Evolutionary conservation across 2,113 vertebrate species (phyloP).

Genomic region (Cebus imitator): DNA sequence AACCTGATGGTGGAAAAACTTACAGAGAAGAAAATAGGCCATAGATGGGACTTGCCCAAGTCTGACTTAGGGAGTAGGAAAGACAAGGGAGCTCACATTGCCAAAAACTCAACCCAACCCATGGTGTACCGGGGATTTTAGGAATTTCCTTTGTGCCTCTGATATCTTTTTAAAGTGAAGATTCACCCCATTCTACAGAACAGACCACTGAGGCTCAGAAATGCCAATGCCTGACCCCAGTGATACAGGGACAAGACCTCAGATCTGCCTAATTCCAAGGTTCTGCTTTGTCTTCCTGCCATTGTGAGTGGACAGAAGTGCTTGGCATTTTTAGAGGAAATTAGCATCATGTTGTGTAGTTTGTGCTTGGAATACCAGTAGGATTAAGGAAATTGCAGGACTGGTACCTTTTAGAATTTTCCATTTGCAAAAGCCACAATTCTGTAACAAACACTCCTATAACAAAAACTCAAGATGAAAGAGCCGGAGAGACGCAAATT

Average conservation of each 20-base stretch:
- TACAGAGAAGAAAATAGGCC: neutral
- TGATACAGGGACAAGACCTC: neutral
- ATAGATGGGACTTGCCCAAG: neutral
- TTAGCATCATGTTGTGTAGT: neutral
- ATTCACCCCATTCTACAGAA: neutral
- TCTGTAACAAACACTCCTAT: constrained; percentile 4
- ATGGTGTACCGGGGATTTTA: accelerated
- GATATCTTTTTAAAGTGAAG: neutral
- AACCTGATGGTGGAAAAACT: neutral
- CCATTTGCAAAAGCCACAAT: neutral
- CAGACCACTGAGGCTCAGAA: neutral
- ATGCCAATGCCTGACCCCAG: neutral
- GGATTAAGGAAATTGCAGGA: constrained; percentile 18
- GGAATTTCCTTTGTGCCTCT: neutral
- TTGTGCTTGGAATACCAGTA: constrained; percentile 4
- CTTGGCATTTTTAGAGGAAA: neutral
- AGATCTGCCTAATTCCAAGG: neutral
- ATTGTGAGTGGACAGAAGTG: neutral
- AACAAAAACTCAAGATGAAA: constrained; percentile 36
- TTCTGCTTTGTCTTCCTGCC: neutral
- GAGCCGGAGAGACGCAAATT: neutral
- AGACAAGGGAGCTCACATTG: neutral
- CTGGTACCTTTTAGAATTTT: constrained; percentile 5
- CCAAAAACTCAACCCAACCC: neutral
- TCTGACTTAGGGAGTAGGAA: accelerated